Conservation (phyloP, 2,888 invertebrate genomes). For the Noctua janthina region DNA sequence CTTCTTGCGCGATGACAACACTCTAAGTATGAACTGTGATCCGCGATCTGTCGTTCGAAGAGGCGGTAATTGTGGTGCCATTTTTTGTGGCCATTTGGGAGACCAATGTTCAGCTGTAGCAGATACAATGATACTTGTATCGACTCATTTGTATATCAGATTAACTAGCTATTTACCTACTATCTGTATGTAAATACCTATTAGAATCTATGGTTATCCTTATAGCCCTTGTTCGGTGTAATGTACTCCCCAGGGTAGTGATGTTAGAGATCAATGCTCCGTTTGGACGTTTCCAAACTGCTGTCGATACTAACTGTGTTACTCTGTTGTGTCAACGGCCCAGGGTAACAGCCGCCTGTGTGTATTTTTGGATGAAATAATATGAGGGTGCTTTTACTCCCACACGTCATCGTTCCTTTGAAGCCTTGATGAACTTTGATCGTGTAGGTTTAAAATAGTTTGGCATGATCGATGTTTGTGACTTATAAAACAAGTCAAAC, state of each 20-base stretch:
- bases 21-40: conserved; percentile 1
- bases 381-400: neutral
- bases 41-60: neutral
- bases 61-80: neutral
- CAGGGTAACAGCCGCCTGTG: neutral
- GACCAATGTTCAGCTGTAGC: neutral
- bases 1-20: conserved; percentile 8
- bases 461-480: conserved; percentile 9
- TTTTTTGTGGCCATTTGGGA: neutral
- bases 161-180: neutral
- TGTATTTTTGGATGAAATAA: conserved; percentile 15
- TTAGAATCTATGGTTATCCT: neutral
- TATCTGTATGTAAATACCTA: conserved; percentile 4
- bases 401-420: neutral
- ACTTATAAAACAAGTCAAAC: conserved; percentile 1
- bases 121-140: conserved; percentile 9
- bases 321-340: neutral
- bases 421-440: conserved; percentile 13
- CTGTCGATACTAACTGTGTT: conserved; percentile 30
- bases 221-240: conserved; percentile 16
- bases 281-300: conserved; percentile 24
- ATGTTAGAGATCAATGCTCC: conserved; percentile 45
- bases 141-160: neutral
- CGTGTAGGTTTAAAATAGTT: conserved; percentile 27
- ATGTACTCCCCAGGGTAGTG: conserved; percentile 45